These are phyloP conservation scores for Leucophenga varia DNA, from an alignment of 1,140 invertebrate species.

Conservation along the genomic window DNA sequence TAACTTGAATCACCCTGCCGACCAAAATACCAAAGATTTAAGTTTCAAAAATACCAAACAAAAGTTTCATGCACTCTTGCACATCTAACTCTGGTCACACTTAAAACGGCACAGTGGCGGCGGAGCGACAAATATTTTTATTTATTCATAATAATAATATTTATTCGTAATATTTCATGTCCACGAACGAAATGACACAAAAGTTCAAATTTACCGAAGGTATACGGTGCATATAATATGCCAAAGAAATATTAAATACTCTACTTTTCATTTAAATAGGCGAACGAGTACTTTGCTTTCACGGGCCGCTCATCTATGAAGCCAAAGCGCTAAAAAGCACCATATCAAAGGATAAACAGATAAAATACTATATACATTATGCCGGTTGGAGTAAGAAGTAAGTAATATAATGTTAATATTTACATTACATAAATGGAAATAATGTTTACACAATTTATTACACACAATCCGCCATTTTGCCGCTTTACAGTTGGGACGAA, in stretches of 20 bases:
- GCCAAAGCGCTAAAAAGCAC: slow-evolving; percentile 90
- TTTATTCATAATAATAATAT: too few relatives aligned
- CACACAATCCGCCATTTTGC: slow-evolving; percentile 12
- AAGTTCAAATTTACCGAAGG: slow-evolving; percentile 69
- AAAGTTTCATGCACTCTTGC: too few relatives aligned
- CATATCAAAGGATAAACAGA: slow-evolving; percentile 79
- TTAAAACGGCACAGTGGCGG: too few relatives aligned
- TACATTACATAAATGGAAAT: not conserved
- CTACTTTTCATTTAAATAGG: slow-evolving; percentile 63
- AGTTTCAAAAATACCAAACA: too few relatives aligned
- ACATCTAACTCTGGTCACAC: too few relatives aligned
- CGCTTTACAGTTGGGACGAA: slow-evolving; percentile 91
- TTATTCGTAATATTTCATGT: too few relatives aligned
- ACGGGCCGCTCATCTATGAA: slow-evolving; percentile 92
- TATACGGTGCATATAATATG: slow-evolving; percentile 33
- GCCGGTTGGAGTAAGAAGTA: slow-evolving; percentile 98
- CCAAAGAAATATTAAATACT: slow-evolving; percentile 7
- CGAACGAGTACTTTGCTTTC: slow-evolving; percentile 95
- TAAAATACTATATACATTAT: slow-evolving; percentile 94
- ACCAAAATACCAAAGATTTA: too few relatives aligned
- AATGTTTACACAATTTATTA: too few relatives aligned
- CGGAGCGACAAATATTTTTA: too few relatives aligned
- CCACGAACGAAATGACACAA: slow-evolving; percentile 54
- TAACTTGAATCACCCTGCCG: too few relatives aligned
- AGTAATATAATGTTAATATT: too few relatives aligned